Evolutionary conservation across 2,113 vertebrate genomes (phyloP).

Genomic region (Rhizomys pruinosus): DNA sequence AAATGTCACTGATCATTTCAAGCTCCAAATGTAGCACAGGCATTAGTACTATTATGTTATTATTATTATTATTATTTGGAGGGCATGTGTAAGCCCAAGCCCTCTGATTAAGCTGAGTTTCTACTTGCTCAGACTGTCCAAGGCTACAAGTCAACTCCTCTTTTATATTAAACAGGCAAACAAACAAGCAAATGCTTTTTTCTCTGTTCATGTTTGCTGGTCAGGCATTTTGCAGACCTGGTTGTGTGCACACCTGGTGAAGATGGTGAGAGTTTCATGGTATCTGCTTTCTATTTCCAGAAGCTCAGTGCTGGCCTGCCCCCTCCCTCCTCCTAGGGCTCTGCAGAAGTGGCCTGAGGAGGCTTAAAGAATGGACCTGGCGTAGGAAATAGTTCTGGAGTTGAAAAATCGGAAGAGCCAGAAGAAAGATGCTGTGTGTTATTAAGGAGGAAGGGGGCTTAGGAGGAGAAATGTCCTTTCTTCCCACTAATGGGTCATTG

Average conservation of each 20-base stretch:
- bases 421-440: neutral
- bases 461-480: neutral
- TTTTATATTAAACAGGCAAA: neutral
- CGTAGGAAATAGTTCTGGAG: neutral
- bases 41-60: conserved; percentile 16
- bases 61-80: conserved; percentile 71
- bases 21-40: neutral
- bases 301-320: neutral
- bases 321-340: neutral
- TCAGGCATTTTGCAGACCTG: neutral
- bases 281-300: too few species aligned
- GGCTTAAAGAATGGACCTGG: neutral
- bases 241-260: neutral
- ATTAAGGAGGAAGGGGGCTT: neutral
- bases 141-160: neutral
- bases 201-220: neutral
- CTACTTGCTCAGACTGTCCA: conserved; percentile 3
- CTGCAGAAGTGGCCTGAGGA: neutral
- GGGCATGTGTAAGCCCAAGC: conserved; percentile 56
- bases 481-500: neutral
- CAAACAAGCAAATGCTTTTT: neutral
- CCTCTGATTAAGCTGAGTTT: conserved; percentile 51
- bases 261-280: neutral
- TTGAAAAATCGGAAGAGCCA: neutral
- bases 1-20: conserved; percentile 66